These are phyloP conservation scores for Matsumyia berberina DNA, from an alignment of 2,888 invertebrate genomes.

Conservation along the genomic window DNA sequence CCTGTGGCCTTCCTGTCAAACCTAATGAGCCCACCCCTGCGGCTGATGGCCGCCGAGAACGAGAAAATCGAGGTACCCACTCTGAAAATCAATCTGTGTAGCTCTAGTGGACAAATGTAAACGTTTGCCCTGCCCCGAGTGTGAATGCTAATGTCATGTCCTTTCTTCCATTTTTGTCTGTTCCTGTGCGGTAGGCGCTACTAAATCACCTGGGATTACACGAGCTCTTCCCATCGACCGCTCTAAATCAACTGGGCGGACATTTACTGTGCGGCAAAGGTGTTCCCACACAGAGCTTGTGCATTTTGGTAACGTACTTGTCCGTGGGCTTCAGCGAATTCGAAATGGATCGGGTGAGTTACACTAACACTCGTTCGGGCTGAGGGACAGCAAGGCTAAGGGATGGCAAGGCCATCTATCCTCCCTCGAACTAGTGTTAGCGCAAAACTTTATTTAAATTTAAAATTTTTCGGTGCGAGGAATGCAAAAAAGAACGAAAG, in stretches of 20 bases:
- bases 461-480: constrained; percentile 38
- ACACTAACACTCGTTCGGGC: constrained; percentile 32
- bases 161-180: constrained; percentile 56
- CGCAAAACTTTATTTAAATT: constrained; percentile 74
- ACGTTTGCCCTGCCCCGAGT: constrained; percentile 28
- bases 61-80: constrained; percentile 78
- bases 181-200: constrained; percentile 78
- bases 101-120: constrained; percentile 34
- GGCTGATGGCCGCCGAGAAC: constrained; percentile 79
- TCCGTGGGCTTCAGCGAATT: constrained; percentile 83
- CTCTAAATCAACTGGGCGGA: constrained; percentile 82
- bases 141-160: constrained; percentile 65
- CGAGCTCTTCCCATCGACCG: constrained; percentile 81
- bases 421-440: constrained; percentile 34
- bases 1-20: constrained; percentile 81
- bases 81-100: neutral
- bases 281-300: constrained; percentile 81
- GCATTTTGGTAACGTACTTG: constrained; percentile 81
- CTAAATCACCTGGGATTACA: constrained; percentile 82
- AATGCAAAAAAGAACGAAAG: constrained; percentile 5
- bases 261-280: constrained; percentile 80
- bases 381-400: constrained; percentile 61
- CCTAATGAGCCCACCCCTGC: constrained; percentile 80
- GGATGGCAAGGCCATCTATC: constrained; percentile 25
- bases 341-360: constrained; percentile 83